These are phyloP conservation scores for Forficula auricularia DNA, from an alignment of 1,140 invertebrate species.

Conservation along the genomic window DNA sequence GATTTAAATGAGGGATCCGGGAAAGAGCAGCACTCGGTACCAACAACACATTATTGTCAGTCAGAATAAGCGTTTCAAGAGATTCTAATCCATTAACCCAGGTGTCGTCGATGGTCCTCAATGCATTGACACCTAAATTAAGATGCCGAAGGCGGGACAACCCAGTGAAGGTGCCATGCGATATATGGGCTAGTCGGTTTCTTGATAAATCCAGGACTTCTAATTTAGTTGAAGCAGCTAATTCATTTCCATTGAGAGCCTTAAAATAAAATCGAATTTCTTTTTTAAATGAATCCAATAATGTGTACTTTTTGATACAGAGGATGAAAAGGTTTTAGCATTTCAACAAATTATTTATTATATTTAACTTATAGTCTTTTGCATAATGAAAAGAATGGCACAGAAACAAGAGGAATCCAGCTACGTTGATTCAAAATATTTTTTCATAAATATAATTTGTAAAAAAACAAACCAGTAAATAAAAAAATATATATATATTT, in stretches of 20 bases:
- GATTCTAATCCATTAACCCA: slow-evolving; percentile 62
- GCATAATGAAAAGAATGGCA: no score
- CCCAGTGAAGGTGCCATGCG: slow-evolving; percentile 58
- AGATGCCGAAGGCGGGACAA: slow-evolving; percentile 49
- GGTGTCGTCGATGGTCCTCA: slow-evolving; percentile 72
- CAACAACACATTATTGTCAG: slow-evolving; percentile 72
- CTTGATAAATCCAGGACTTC: slow-evolving; percentile 65
- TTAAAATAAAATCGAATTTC: slow-evolving; percentile 30
- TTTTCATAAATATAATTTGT: no score
- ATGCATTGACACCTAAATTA: slow-evolving; percentile 67
- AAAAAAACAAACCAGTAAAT: no score
- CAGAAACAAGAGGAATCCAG: no score
- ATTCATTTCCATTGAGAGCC: slow-evolving; percentile 47
- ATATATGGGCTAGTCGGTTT: slow-evolving; percentile 64
- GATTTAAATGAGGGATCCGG: slow-evolving; percentile 49
- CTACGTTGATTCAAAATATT: no score
- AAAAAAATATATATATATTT: no score
- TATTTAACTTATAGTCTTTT: no score
- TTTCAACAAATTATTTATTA: no score
- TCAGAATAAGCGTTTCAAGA: slow-evolving; percentile 58
- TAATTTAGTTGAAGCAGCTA: slow-evolving; percentile 42
- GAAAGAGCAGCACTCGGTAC: slow-evolving; percentile 62
- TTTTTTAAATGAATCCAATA: no score
- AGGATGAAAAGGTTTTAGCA: no score
- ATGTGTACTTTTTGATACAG: no score